Base-by-base conservation (phyloP, 1,140 invertebrate species). In the Dreissena rostriformis region DNA sequence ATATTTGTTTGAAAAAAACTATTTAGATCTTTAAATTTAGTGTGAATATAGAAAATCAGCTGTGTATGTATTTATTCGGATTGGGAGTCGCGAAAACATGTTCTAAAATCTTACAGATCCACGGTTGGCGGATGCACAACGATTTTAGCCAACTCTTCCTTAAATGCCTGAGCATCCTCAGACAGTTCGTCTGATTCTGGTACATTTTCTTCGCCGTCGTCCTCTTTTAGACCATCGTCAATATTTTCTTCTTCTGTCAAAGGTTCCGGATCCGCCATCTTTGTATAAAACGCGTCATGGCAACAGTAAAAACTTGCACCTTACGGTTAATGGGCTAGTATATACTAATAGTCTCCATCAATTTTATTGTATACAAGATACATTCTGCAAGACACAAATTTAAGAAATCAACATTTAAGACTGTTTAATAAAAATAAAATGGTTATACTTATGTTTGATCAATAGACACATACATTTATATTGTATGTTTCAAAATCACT, bases 141-240 rank as follows among this genome's bases (percentile, higher is more conserved):
- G 29, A 93, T 93, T 82, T 90, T 92, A 6, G 88, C 90, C 22
- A 93, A 85, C 76, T 92, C 92, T 57, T 90, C 87, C 85, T 92
- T 91, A 28, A 93, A 77, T 7, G 89, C 89, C 65, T 91, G 86
- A 15, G 89, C 90, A 88, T 91, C 91, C 68, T 91, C 89, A 57
- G 86, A 75, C 0, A 91, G 83, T 22, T 90, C 84, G 67, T 88
- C 86, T 10, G 70, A 85, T 22, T 86, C 79, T 15, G 85, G 71
- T 68, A 89, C 87, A 51, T 75, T 82, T 26, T 71, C 82, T 26
- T 87, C 88, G 53, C 87, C 81, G 52, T 82, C 72, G 29, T 73
- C 80, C 74, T 84, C 84, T 52, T 71, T 77, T 0, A 77, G 17
- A 1, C 19, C 22, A 28, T 29, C 75, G 67, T 82, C 65, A 22